Base-by-base conservation (phyloP, 2,113 vertebrate genomes). In the Erythrocercus mccallii region DNA sequence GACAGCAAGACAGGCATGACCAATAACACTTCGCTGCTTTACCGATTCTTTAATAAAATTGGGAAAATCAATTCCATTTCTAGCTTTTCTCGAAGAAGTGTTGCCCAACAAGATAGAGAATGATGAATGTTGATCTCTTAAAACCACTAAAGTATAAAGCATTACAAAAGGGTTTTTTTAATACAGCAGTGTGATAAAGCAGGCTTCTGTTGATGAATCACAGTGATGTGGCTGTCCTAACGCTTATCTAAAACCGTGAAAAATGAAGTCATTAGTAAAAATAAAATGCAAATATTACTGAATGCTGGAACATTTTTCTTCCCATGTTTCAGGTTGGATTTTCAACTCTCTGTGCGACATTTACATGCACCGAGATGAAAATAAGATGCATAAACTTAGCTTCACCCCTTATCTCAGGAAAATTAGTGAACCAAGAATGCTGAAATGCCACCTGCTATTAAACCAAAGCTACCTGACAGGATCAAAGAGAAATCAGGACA, bases 81-180 rank as follows among this genome's bases (percentile, higher is more conserved):
- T 86, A 85, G 84, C 60, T 97, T 96, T 96, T 90, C 86, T 94
- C 2, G 0, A 53, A 96, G 86, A 97, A 95, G 27, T 40, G 57
- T 81, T 94, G 27, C 64, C 79, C 93, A 94, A 93, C 60, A 96
- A 97, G 86, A 95, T 93, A 94, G 54, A 95, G 69, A 90, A 97
- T 97, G 97, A 97, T 97, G 81, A 96, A 98, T 97, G 95, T 50
- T 95, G 96, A 97, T 97, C 92, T 97, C 96, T 95, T 96, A 92
- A 98, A 98, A 94, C 93, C 96, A 97, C 89, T 92, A 97, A 97
- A 90, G 92, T 96, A 92, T 96, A 94, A 97, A 96, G 64, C 54
- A 5, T 95, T 97, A 95, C 94, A 92, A 91, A 98, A 95, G 89
- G 88, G 30, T 22, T 51, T 95, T 62, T 95, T 96, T 96, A 96